Evolutionary conservation across 2,113 vertebrate species (phyloP), one percentile per base, ranked within the genome.

Genomic region (Alethe diademata): DNA sequence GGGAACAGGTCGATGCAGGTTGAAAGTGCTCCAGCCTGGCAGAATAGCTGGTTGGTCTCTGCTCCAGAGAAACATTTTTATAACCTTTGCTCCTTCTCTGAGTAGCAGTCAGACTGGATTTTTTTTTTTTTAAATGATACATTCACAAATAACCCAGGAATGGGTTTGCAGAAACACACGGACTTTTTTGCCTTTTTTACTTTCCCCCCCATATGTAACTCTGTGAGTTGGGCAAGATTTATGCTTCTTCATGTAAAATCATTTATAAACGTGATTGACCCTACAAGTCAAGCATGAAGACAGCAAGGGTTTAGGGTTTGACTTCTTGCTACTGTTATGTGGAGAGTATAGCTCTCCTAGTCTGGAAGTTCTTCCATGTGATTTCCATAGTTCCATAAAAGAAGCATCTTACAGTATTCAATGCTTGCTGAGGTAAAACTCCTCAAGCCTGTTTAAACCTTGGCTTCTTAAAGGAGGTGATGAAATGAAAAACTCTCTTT

Each of bases 151-250:
- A 81, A 51, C 19, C 16, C 4, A 36, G 16, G 60, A 73, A 66
- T 35, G 29, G 7, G 4, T 86, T 86, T 76, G 22, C 25, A 83
- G 86, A 61, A 70, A 40, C 23, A 70, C 5, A 22, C 29, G 8
- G 4, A 19, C 4, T 70, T 35, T 2, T 60, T 50, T 45, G 6
- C 4, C 6, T 12, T 43, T 28, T 26, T 38, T 19, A 11, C 18
- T 33, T 48, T 5, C 2, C 2, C 1, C 11, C 8, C 0, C 3
- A 9, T 26, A 7, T 18, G 12, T 19, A 42, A 20, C 28, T 24
- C 33, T 35, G 24, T 65, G 42, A 88, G 14, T 31, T 74, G 29
- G 24, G 35, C 20, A 60, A 57, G 22, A 60, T 35, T 40, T 90
- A 23, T 54, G 20, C 38, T 72, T 69, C 29, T 90, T 80, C 40